phyloP scores from a whole-genome alignment of 2,113 vertebrate genomes.

The Geothlypis trichas region DNA sequence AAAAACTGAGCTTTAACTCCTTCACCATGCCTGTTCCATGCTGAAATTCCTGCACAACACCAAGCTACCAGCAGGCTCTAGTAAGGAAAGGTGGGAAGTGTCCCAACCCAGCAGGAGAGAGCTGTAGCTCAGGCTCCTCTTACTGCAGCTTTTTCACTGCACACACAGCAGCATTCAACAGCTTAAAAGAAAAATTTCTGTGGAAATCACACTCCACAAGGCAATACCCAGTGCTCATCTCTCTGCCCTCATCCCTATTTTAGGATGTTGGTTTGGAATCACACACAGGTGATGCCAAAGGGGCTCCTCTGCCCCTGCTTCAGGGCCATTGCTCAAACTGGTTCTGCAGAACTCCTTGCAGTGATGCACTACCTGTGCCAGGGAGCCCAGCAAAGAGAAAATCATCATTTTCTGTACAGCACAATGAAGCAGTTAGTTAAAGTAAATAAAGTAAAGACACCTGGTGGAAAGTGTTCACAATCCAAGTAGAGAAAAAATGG shows the following conservation, averaged over 20 bases:
- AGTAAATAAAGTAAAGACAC: background rate
- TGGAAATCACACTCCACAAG: accelerated
- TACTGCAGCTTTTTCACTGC: background rate
- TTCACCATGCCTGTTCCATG: background rate
- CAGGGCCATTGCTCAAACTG: accelerated
- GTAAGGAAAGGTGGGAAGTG: background rate
- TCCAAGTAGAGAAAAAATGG: background rate
- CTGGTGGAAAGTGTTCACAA: background rate
- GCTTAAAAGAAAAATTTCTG: background rate
- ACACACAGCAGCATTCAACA: accelerated
- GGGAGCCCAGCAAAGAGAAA: background rate
- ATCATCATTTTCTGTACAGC: background rate
- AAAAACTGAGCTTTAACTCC: background rate
- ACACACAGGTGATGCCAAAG: background rate
- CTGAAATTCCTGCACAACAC: background rate
- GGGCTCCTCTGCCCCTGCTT: background rate
- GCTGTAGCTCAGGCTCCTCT: background rate
- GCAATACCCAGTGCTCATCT: background rate
- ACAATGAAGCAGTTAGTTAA: background rate
- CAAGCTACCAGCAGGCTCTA: background rate
- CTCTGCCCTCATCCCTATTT: background rate
- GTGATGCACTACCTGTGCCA: background rate
- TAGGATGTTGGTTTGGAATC: background rate
- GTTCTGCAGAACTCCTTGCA: background rate
- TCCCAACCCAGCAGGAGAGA: background rate